Conservation (phyloP, 2,113 vertebrate species). For the Microtus ochrogaster region DNA sequence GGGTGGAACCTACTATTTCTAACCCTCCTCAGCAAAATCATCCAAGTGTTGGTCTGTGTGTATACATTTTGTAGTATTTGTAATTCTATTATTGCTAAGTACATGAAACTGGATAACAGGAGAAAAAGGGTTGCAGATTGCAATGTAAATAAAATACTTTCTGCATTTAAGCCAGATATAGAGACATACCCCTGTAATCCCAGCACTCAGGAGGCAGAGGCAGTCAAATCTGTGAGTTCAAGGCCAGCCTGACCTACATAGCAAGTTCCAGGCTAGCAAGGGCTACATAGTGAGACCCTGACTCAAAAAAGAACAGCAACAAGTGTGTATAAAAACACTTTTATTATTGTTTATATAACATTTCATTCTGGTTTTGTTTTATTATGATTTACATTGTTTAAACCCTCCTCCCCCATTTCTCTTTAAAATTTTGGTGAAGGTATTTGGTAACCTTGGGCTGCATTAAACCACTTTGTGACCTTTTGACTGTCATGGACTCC, state of each 20-base stretch:
- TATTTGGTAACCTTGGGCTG: constrained; percentile 94
- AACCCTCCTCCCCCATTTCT: neutral
- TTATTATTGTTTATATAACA: constrained; percentile 19
- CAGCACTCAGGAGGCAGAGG: neutral
- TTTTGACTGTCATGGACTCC: constrained; percentile 95
- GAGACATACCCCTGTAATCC: neutral
- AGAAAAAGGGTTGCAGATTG: constrained; percentile 14
- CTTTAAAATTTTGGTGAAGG: constrained; percentile 83
- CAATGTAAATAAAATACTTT: neutral
- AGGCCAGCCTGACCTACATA: neutral
- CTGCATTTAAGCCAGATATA: neutral
- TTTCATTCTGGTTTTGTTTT: constrained; percentile 51
- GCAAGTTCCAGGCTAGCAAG: neutral
- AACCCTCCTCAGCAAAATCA: neutral
- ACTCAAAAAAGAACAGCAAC: neutral
- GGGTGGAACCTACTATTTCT: neutral
- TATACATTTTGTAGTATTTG: constrained; percentile 25
- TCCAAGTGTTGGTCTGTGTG: neutral
- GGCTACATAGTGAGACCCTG: neutral
- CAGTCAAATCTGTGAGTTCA: neutral
- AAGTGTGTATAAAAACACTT: constrained; percentile 7
- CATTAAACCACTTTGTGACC: constrained; percentile 95
- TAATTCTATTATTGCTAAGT: constrained; percentile 28
- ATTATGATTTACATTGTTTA: constrained; percentile 19
- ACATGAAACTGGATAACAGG: neutral